These are phyloP conservation scores for Nomia melanderi DNA, from an alignment of 1,140 invertebrate genomes.

Conservation along the genomic window DNA sequence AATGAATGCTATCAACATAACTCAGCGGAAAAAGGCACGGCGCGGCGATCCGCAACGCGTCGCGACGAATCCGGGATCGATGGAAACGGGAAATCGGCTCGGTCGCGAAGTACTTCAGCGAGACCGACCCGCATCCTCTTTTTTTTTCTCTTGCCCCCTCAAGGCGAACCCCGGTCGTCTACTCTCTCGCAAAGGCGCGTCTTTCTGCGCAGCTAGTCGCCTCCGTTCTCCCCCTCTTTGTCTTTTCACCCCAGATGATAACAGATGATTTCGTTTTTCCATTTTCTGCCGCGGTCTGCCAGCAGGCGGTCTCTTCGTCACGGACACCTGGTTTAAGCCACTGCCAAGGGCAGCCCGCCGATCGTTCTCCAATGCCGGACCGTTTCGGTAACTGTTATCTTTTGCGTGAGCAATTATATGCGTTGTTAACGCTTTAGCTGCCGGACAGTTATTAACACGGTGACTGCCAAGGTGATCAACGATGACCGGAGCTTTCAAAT, in stretches of 20 bases:
- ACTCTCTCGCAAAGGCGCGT: constrained; percentile 34
- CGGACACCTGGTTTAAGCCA: too few species aligned
- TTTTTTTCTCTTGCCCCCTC: constrained; percentile 23
- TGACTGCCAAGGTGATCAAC: too few species aligned
- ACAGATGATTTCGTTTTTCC: constrained; percentile 23
- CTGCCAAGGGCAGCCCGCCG: too few species aligned
- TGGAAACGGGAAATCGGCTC: constrained; percentile 52
- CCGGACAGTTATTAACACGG: too few species aligned
- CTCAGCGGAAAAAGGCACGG: constrained; percentile 41
- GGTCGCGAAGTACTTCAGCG: constrained; percentile 10
- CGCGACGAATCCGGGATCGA: constrained; percentile 50
- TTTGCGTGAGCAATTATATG: too few species aligned
- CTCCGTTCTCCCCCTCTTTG: neutral
- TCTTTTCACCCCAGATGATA: neutral
- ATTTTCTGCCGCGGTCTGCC: neutral
- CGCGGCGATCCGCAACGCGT: constrained; percentile 45
- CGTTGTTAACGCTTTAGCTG: too few species aligned
- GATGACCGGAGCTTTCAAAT: too few species aligned
- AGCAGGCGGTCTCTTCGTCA: too few species aligned
- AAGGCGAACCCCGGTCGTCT: constrained; percentile 53
- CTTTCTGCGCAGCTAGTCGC: constrained; percentile 47
- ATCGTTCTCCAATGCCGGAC: too few species aligned
- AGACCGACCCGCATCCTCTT: constrained; percentile 36
- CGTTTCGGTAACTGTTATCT: too few species aligned
- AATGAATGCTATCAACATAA: constrained; percentile 60